Conservation (phyloP, 2,113 vertebrate genomes). For the Parotia lawesii region DNA sequence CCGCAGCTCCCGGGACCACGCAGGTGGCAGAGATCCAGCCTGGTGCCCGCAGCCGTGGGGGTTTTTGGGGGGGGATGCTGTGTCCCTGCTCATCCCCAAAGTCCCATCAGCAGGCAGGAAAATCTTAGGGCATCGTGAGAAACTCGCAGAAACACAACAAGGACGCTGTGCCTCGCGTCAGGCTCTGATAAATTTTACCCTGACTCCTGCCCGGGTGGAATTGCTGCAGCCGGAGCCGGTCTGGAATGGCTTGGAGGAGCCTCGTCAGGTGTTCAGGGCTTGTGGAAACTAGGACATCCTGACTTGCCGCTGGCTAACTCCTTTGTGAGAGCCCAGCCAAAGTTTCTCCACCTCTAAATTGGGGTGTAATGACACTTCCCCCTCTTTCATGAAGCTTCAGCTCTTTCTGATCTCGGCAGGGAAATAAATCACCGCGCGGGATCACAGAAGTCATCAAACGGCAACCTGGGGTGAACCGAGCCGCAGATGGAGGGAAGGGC, state of each 20-base stretch:
- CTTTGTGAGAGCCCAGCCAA: constrained; percentile 40
- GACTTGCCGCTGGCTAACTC: constrained; percentile 41
- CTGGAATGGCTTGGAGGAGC: neutral
- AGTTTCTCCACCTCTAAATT: constrained; percentile 37
- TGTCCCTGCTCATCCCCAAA: neutral
- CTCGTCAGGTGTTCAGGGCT: constrained; percentile 20
- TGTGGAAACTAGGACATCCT: constrained; percentile 27
- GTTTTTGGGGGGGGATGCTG: neutral
- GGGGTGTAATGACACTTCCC: constrained; percentile 44
- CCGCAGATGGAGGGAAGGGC: constrained; percentile 40
- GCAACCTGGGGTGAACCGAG: constrained; percentile 14
- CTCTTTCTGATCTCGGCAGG: constrained; percentile 18
- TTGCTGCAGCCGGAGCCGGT: neutral
- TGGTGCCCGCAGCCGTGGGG: rapidly evolving
- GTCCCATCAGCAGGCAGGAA: neutral
- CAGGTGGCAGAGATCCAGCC: neutral
- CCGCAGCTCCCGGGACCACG: rapidly evolving
- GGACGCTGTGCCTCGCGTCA: neutral
- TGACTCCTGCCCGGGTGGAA: neutral
- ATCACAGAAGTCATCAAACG: constrained; percentile 25
- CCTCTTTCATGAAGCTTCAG: constrained; percentile 46
- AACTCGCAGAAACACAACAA: neutral
- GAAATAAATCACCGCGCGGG: constrained; percentile 24
- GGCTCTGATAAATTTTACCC: neutral
- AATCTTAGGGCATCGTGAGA: rapidly evolving